These are phyloP conservation scores for Garrulus glandarius DNA, from an alignment of 2,797 vertebrate genomes.

Conservation along the genomic window DNA sequence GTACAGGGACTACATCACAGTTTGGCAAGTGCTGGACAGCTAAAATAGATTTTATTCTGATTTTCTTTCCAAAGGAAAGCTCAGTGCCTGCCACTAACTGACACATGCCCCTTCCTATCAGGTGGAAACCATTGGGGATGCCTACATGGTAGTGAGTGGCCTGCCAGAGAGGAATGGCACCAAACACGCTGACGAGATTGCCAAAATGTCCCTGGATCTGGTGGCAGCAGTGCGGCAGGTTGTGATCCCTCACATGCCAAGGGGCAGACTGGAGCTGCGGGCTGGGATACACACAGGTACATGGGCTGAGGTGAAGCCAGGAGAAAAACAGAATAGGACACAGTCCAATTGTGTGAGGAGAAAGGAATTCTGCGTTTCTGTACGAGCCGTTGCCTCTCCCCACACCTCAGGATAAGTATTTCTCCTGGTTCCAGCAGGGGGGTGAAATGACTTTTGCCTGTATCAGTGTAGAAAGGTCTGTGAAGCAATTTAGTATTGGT, in stretches of 20 bases:
- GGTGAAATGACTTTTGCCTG: background rate
- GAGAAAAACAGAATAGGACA: rapidly evolving
- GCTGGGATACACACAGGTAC: slow-evolving; percentile 87
- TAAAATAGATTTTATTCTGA: background rate
- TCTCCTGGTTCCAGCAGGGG: background rate
- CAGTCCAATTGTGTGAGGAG: rapidly evolving
- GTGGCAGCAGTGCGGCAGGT: slow-evolving; percentile 88
- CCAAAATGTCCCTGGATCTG: slow-evolving; percentile 90
- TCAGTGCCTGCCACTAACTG: background rate
- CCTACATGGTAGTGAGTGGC: slow-evolving; percentile 90
- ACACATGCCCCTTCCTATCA: background rate
- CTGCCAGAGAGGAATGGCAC: slow-evolving; percentile 87
- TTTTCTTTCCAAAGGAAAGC: background rate
- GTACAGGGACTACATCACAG: rapidly evolving
- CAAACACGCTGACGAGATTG: slow-evolving; percentile 84
- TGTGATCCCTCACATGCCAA: slow-evolving; percentile 83
- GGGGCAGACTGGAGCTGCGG: slow-evolving; percentile 81
- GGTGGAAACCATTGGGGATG: slow-evolving; percentile 90
- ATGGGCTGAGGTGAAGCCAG: background rate
- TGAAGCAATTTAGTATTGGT: background rate
- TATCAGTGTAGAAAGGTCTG: background rate
- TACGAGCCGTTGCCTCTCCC: rapidly evolving
- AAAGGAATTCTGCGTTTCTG: background rate
- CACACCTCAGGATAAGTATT: background rate
- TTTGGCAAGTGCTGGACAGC: background rate